Evolutionary conservation across 2,113 vertebrate species (phyloP), one percentile per base, ranked within the genome.

Genomic region (Solenodon paradoxus): DNA sequence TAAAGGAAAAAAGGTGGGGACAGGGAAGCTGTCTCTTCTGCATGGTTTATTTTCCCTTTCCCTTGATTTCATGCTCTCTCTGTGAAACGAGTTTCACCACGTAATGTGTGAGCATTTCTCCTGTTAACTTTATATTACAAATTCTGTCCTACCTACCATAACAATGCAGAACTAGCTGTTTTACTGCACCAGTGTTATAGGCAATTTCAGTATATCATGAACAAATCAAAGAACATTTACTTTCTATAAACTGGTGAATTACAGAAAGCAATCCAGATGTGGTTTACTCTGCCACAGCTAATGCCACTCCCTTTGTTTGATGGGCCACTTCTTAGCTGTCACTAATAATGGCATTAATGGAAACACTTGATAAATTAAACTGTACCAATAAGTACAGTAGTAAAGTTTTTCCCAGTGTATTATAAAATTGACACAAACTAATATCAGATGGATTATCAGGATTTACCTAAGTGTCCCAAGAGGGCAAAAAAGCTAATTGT

Each of bases 71-170:
- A 97, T 98, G 97, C 97, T 98, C 94, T 98, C 97, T 94, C 98
- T 97, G 97, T 98, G 96, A 97, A 97, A 97, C 88, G 95, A 94
- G 96, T 98, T 98, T 98, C 98, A 98, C 98, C 97, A 96, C 98
- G 97, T 91, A 93, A 94, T 96, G 95, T 98, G 97, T 98, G 98
- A 98, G 97, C 98, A 96, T 98, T 98, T 98, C 97, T 97, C 97
- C 98, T 96, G 96, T 97, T 98, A 96, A 98, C 98, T 98, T 98
- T 97, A 92, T 98, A 95, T 97, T 96, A 96, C 97, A 91, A 96
- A 95, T 97, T 85, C 97, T 96, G 96, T 98, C 98, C 96, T 88
- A 94, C 98, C 96, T 88, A 94, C 97, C 86, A 80, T 97, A 96
- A 95, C 96, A 97, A 69, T 97, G 97, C 97, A 96, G 97, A 98